These are phyloP conservation scores for Thymelicus sylvestris DNA, from an alignment of 2,888 invertebrate genomes.

Conservation along the genomic window DNA sequence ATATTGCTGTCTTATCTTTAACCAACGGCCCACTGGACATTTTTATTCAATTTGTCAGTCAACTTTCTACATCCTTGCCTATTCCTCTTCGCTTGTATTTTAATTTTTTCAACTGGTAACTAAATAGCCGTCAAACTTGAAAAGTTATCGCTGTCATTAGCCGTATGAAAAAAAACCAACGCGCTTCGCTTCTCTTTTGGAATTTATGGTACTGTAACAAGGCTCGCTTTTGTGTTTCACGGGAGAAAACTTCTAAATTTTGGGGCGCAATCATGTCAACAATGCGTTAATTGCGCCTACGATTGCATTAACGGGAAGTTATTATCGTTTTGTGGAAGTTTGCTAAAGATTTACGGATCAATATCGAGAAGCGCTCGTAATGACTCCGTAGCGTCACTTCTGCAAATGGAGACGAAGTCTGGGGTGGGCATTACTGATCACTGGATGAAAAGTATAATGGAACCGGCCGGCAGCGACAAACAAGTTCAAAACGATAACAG, in stretches of 20 bases:
- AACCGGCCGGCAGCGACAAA: conserved; percentile 75
- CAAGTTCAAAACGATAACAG: conserved; percentile 59
- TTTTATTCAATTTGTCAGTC: too few species aligned
- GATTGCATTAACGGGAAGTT: conserved; percentile 51
- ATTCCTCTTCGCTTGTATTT: background rate
- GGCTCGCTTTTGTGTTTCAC: conserved; percentile 82
- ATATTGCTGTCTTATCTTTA: too few species aligned
- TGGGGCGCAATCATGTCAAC: conserved; percentile 72
- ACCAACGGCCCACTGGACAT: too few species aligned
- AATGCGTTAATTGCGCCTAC: conserved; percentile 63
- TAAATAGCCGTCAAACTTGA: conserved; percentile 62
- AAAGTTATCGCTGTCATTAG: conserved; percentile 77
- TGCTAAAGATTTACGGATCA: conserved; percentile 65
- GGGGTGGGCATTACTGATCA: conserved; percentile 71
- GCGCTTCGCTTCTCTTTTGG: conserved; percentile 84
- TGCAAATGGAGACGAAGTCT: conserved; percentile 77
- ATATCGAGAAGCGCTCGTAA: conserved; percentile 59
- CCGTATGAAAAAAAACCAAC: conserved; percentile 75
- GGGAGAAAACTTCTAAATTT: conserved; percentile 67
- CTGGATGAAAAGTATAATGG: conserved; percentile 82
- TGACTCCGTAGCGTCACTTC: conserved; percentile 63
- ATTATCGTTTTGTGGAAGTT: conserved; percentile 55
- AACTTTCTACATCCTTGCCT: too few species aligned
- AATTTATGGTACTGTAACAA: conserved; percentile 84
- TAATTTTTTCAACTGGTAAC: conserved; percentile 55